phyloP scores from a whole-genome alignment of 2,113 vertebrate species.

The Lepisosteus oculatus region DNA sequence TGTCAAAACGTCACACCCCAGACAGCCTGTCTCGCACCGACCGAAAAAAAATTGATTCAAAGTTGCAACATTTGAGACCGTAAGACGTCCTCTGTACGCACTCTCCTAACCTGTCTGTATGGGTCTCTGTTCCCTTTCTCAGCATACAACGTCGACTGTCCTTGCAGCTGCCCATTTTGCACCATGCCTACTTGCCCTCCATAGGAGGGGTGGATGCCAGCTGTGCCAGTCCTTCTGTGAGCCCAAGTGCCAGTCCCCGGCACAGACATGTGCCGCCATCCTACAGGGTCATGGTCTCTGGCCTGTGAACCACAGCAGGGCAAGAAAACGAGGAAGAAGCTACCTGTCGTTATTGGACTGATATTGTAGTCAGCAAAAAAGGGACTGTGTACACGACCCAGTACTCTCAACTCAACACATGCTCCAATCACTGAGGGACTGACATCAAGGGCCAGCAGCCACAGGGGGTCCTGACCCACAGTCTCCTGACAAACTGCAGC shows the following conservation, averaged over 20 bases:
- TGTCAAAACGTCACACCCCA: no score
- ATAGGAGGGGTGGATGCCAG: constrained; percentile 97
- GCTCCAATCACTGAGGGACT: constrained; percentile 56
- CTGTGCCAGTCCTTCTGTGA: constrained; percentile 90
- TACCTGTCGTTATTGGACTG: constrained; percentile 54
- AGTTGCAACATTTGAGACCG: no score
- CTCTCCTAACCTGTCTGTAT: constrained; percentile 18
- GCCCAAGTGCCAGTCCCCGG: constrained; percentile 91
- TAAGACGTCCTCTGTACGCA: no score
- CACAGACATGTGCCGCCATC: constrained; percentile 98
- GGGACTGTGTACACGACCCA: constrained; percentile 60
- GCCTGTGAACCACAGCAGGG: constrained; percentile 75
- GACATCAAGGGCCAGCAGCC: constrained; percentile 41
- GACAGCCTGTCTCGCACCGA: no score
- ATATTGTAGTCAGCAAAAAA: constrained; percentile 57
- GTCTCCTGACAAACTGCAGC: constrained; percentile 42
- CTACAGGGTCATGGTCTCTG: constrained; percentile 98
- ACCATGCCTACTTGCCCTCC: constrained; percentile 96
- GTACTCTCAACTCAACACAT: constrained; percentile 51
- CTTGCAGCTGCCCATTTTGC: constrained; percentile 95
- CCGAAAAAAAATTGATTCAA: no score
- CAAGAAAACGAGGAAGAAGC: constrained; percentile 47
- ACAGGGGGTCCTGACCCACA: constrained; percentile 5
- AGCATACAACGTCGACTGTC: constrained; percentile 98
- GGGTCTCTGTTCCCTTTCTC: constrained; percentile 29